Evolutionary conservation across 2,888 invertebrate species (phyloP), one percentile per base, ranked within the genome.

Genomic region (Chrysolina americana): DNA sequence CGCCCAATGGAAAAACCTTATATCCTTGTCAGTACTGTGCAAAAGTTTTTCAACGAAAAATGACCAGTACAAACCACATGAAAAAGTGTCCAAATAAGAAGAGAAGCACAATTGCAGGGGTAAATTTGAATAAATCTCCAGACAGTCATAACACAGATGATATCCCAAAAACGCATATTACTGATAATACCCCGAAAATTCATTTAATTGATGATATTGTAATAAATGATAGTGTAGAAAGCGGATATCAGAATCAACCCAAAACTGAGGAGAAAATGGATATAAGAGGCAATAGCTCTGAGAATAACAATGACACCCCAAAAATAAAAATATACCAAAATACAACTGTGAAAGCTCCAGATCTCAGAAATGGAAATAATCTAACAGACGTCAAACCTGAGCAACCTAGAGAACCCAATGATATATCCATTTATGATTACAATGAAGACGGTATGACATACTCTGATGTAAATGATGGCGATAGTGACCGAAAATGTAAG

Each of bases 341-440:
- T 41, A 65, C 47, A 41, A 36, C 48, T 17, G 68, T 70, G 50
- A 48, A 65, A 53, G 41, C 41, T 3, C 56, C 70, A 41, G 23
- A 15, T 17, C 41, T 17, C 10, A 56, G 44, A 74, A n/a, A 19
- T 19, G 19, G 19, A 4, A 50, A 19, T 19, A 2, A 8, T 50
- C 19, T 59, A 4, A 36, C 8, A 8, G 3, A 15, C 10, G 47
- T 47, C n/a, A 47, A 47, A n/a, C 2, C 47, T 47, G 28, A 59
- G 36, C 23, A 59, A n/a, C 36, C 59, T 28, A 59, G 59, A 8
- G 36, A 53, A 21, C 41, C 50, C 28, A 48, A 73, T 56, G 71
- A 76, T 64, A 50, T 75, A 11, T 76, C 80, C 8, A 68, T 80
- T 10, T 81, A 77, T 41, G 80, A 79, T 70, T 81, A 77, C 41